Evolutionary conservation across 2,113 vertebrate genomes (phyloP).

Genomic region (Bombycilla garrulus): DNA sequence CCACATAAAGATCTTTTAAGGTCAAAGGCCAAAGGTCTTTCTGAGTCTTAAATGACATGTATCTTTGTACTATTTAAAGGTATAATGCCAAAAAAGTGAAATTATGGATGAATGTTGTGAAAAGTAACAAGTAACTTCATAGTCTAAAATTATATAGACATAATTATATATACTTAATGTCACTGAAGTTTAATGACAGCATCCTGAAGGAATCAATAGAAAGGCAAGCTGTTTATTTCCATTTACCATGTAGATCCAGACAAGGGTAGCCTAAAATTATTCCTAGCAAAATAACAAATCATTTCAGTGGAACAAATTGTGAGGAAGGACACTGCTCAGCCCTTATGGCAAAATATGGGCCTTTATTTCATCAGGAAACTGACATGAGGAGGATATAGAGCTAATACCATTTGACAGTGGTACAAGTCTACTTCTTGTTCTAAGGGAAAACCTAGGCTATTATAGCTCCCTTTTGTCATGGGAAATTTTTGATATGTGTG

Average conservation of each 20-base stretch:
- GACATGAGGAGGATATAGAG: not conserved
- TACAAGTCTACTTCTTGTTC: not conserved
- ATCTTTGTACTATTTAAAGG: constrained; percentile 61
- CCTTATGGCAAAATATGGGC: not conserved
- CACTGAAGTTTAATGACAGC: not conserved
- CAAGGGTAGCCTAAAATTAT: not conserved
- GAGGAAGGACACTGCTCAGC: not conserved
- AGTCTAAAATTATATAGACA: not conserved
- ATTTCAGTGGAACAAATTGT: not conserved
- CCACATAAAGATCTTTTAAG: constrained; percentile 70
- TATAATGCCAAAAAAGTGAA: constrained; percentile 26
- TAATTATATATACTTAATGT: not conserved
- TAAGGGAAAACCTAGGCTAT: not conserved
- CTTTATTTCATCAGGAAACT: not conserved
- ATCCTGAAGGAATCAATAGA: not conserved
- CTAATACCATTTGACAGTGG: not conserved
- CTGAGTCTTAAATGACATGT: constrained; percentile 47
- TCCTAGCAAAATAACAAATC: not conserved
- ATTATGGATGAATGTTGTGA: not conserved
- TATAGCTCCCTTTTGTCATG: not conserved
- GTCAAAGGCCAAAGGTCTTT: constrained; percentile 69
- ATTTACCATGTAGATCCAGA: not conserved
- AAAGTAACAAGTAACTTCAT: not conserved
- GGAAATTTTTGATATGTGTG: not conserved
- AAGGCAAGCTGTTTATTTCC: not conserved